Evolutionary conservation across 2,888 invertebrate genomes (phyloP), one percentile per base, ranked within the genome.

Genomic region (Tridacna gigas): DNA sequence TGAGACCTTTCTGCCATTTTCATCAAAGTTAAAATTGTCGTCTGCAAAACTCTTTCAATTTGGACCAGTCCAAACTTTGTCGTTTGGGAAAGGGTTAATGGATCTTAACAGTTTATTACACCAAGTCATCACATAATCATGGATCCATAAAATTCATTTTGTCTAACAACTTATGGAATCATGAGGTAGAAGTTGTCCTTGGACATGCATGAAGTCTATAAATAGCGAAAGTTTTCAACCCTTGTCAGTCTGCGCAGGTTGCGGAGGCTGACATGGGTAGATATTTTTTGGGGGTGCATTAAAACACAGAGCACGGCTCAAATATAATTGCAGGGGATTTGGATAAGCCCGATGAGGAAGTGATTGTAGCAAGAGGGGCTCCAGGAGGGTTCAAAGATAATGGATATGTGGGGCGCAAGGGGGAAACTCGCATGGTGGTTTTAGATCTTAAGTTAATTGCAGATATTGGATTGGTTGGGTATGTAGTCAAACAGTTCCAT

Each of bases 361-460:
- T 93, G 37, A 48, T 94, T 13, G 91, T 93, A 13, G 94, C 93
- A 12, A 77, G 86, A 48, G 95, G 95, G 18, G 99, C 99, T 0
- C 95, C 95, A 0, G 99, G 98, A 2, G 99, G 99, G 0, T 96
- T 96, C 80, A 95, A 96, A 0, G 96, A 96, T 56, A 98, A 97
- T 91, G 96, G 97, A 75, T 99, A 96, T 93, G 95, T 97, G 15
- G 98, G 98, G 0, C 96, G 96, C 75, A 91, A 96, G 91, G 99
- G 98, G 0, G 96, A 98, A 93, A 92, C 94, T 20, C 96, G 96
- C 85, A 95, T 96, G 15, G 95, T 99, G n/a, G 96, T 96, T 74
- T 95, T 99, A 77, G 98, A 99, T 94, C 95, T 99, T 0, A 98
- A 99, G 95, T 95, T 99, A 78, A 98, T 99, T 77, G 99, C 99